These are phyloP conservation scores for Hephaestus fuliginosus DNA, from an alignment of 2,797 vertebrate species.

Conservation along the genomic window DNA sequence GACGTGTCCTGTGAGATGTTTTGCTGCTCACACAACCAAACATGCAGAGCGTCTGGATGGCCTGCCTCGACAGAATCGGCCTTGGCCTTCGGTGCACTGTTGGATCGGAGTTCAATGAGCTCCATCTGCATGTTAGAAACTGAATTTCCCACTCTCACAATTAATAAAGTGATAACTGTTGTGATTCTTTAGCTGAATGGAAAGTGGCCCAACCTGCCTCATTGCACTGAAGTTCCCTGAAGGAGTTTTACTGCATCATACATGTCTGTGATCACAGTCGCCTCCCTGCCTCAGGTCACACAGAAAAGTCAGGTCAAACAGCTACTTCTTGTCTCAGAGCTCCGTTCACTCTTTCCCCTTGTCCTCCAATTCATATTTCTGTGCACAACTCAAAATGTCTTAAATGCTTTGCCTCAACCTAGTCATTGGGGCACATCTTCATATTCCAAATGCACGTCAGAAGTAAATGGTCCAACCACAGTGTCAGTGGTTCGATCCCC, in stretches of 20 bases:
- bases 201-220: neutral
- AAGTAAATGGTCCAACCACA: too few species aligned
- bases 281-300: too few species aligned
- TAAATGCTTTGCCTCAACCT: neutral
- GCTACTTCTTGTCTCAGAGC: neutral
- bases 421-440: neutral
- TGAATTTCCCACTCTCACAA: neutral
- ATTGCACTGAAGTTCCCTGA: too few species aligned
- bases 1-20: too few species aligned
- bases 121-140: conserved; percentile 3
- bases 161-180: too few species aligned
- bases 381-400: neutral
- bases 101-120: neutral
- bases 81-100: neutral
- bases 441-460: neutral
- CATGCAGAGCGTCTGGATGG: too few species aligned
- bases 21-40: too few species aligned
- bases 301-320: neutral
- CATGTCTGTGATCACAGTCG: too few species aligned
- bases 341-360: neutral
- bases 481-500: neutral
- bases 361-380: neutral
- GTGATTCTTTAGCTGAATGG: neutral
- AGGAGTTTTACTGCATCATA: too few species aligned
- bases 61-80: neutral